Evolutionary conservation across 2,888 invertebrate genomes (phyloP).

Genomic region (Andricus quercusramuli): DNA sequence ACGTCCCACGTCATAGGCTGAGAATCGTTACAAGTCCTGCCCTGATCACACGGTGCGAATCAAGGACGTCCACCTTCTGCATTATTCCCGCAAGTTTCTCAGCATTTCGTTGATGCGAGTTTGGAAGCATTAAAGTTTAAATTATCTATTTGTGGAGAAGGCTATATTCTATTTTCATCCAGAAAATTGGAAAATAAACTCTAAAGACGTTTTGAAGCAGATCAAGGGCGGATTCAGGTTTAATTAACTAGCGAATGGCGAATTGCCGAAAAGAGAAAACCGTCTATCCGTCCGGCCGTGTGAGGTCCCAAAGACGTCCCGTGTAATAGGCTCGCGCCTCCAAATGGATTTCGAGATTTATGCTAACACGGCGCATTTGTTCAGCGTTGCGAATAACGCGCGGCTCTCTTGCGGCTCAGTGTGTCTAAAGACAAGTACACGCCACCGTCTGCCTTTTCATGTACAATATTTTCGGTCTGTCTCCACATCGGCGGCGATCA

Average conservation of each 20-base stretch:
- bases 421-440: constrained; percentile 60
- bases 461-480: constrained; percentile 55
- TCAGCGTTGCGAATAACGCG: constrained; percentile 66
- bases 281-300: constrained; percentile 55
- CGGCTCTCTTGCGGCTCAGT: constrained; percentile 50
- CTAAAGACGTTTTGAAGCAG: constrained; percentile 57
- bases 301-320: constrained; percentile 58
- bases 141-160: too few relatives aligned
- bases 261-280: constrained; percentile 58
- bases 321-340: constrained; percentile 76
- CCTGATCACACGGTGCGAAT: too few relatives aligned
- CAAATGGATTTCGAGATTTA: constrained; percentile 79
- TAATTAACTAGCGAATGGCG: constrained; percentile 72
- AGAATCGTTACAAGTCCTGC: too few relatives aligned
- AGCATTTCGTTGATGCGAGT: too few relatives aligned
- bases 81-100: too few relatives aligned
- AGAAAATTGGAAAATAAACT: too few relatives aligned
- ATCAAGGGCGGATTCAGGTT: constrained; percentile 72
- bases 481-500: constrained; percentile 48
- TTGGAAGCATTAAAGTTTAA: too few relatives aligned
- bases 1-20: constrained; percentile 62
- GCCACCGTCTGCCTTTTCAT: constrained; percentile 48
- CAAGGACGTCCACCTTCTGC: too few relatives aligned
- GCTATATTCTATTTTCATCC: too few relatives aligned
- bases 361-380: constrained; percentile 78